Evolutionary conservation across 2,797 vertebrate genomes (phyloP).

Genomic region (Enteromius trimaculatus): DNA sequence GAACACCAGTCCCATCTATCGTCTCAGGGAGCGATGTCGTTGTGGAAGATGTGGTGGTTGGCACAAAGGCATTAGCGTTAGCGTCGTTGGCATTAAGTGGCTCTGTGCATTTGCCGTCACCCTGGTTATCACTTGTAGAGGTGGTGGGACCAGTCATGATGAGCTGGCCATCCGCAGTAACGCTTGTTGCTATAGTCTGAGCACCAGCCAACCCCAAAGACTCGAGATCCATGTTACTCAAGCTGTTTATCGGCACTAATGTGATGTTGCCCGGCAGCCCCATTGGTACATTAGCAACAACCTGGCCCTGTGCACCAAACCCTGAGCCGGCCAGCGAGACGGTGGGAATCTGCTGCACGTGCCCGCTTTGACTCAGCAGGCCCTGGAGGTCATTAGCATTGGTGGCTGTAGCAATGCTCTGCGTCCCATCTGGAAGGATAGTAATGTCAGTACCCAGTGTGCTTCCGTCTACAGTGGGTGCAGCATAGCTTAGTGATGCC

Average conservation of each 20-base stretch:
- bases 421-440: conserved; percentile 91
- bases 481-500: conserved; percentile 84
- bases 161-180: conserved; percentile 92
- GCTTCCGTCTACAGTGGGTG: conserved; percentile 86
- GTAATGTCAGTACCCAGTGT: conserved; percentile 85
- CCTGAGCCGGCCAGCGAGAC: conserved; percentile 84
- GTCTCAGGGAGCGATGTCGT: conserved; percentile 92
- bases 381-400: conserved; percentile 85
- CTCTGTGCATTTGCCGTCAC: conserved; percentile 87
- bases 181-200: conserved; percentile 91
- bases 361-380: conserved; percentile 91
- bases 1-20: conserved; percentile 94
- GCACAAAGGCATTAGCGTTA: conserved; percentile 88
- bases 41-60: conserved; percentile 82
- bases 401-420: conserved; percentile 83
- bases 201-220: conserved; percentile 93
- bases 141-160: conserved; percentile 88
- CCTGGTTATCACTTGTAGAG: conserved; percentile 85
- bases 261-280: conserved; percentile 96
- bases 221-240: conserved; percentile 89
- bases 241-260: conserved; percentile 94
- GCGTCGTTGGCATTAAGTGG: conserved; percentile 81
- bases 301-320: conserved; percentile 86
- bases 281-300: conserved; percentile 86
- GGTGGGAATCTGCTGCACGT: conserved; percentile 90